Conservation (phyloP, 92 coral and sea anemone species). For the Epizoanthus ramosus region DNA sequence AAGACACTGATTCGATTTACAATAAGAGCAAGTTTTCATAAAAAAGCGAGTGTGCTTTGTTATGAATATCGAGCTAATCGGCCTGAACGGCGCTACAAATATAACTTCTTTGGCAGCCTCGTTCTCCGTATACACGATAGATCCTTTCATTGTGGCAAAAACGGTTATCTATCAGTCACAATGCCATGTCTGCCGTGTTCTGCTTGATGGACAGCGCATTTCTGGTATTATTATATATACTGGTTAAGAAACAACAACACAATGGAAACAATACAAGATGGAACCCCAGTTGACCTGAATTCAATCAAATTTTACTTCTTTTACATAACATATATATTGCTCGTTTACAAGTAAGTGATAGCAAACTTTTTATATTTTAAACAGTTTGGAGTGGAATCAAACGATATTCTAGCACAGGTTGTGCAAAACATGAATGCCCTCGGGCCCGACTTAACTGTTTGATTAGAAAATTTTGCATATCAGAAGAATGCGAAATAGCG, state of each 20-base stretch:
- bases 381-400: neutral
- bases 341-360: constrained; percentile 6
- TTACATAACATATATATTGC: neutral
- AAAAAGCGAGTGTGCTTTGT: constrained; percentile 16
- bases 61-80: constrained; percentile 10
- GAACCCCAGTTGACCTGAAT: constrained; percentile 41
- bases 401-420: constrained; percentile 30
- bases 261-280: constrained; percentile 19
- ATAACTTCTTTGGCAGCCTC: neutral
- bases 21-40: constrained; percentile 24
- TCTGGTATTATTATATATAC: constrained; percentile 27
- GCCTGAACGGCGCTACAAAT: neutral
- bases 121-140: constrained; percentile 1
- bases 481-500: constrained; percentile 63
- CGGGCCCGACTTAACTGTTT: constrained; percentile 34
- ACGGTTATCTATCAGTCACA: neutral
- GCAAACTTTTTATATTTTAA: constrained; percentile 11
- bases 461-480: constrained; percentile 56
- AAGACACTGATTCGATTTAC: constrained; percentile 38
- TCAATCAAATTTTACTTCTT: constrained; percentile 34
- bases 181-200: constrained; percentile 2
- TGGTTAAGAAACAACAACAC: constrained; percentile 31
- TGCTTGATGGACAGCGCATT: constrained; percentile 4
- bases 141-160: neutral
- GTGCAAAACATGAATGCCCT: constrained; percentile 34